Percentiles rank a stretch among this genome's conserved stretches.
These are phyloP conservation scores for Drymodes brunneopygia DNA, from an alignment of 2,113 vertebrate genomes.

Conservation along the genomic window DNA sequence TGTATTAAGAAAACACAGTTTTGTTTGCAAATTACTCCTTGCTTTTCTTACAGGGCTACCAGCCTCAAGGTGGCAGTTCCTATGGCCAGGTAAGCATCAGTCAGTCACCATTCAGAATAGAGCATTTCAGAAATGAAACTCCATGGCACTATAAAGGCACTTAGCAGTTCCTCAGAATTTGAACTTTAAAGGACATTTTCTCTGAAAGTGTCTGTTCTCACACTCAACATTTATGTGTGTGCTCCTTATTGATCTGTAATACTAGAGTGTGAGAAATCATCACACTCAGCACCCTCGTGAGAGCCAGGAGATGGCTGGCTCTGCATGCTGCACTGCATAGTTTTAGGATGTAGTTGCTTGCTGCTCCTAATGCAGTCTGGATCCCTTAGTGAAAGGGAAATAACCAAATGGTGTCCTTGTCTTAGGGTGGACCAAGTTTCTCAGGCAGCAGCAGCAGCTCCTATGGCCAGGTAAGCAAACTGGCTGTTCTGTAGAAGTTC, in stretches of 20 bases:
- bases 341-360: not conserved
- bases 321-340: not conserved
- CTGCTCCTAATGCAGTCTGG: not conserved
- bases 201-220: not conserved
- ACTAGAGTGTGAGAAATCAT: too few relatives aligned
- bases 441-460: not conserved
- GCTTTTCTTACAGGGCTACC: not conserved
- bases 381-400: not conserved
- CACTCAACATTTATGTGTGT: accelerated
- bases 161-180: not conserved
- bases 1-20: not conserved
- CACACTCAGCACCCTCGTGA: too few relatives aligned
- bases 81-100: not conserved
- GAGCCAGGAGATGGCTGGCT: not conserved
- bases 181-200: not conserved
- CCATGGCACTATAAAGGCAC: not conserved
- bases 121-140: not conserved
- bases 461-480: not conserved
- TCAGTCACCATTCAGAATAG: not conserved
- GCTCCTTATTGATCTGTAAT: not conserved
- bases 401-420: not conserved
- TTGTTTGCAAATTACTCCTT: not conserved
- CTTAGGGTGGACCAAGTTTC: not conserved
- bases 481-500: not conserved
- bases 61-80: not conserved